Conservation (phyloP, 1,140 invertebrate species). For the Coboldia fuscipes region DNA sequence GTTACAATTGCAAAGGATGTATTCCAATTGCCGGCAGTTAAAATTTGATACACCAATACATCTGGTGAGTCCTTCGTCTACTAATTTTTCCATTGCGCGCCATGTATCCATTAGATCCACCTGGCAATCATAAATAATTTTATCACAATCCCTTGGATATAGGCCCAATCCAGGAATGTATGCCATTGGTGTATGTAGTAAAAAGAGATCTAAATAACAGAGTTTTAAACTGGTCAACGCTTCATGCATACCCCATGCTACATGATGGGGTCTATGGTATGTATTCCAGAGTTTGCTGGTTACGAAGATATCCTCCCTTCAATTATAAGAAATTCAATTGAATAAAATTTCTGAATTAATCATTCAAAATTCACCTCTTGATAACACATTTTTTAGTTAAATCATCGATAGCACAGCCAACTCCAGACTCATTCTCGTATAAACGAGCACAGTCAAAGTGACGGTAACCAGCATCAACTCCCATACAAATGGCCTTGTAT, state of each 20-base stretch:
- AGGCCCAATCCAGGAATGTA: neutral
- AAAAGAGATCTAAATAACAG: neutral
- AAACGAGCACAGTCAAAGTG: too few species aligned
- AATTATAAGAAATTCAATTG: too few species aligned
- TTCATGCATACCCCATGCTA: neutral
- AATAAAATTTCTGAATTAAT: neutral
- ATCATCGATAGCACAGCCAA: neutral
- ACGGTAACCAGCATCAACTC: too few species aligned
- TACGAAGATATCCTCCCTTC: neutral
- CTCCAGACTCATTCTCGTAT: neutral
- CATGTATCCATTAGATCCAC: slow-evolving; percentile 70
- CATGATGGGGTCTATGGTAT: neutral
- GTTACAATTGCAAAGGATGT: slow-evolving; percentile 35
- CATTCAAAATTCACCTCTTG: neutral
- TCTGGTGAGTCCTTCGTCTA: slow-evolving; percentile 39
- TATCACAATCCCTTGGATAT: neutral
- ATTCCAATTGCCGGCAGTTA: slow-evolving; percentile 50
- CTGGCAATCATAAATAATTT: neutral
- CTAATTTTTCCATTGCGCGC: slow-evolving; percentile 61
- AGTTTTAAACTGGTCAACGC: neutral
- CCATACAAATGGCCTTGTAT: too few species aligned
- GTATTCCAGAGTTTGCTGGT: neutral
- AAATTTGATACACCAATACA: slow-evolving; percentile 78
- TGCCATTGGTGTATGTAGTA: neutral
- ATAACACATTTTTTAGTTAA: neutral